Evolutionary conservation across 2,113 vertebrate genomes (phyloP), one percentile per base, ranked within the genome.

Genomic region (Columba livia): DNA sequence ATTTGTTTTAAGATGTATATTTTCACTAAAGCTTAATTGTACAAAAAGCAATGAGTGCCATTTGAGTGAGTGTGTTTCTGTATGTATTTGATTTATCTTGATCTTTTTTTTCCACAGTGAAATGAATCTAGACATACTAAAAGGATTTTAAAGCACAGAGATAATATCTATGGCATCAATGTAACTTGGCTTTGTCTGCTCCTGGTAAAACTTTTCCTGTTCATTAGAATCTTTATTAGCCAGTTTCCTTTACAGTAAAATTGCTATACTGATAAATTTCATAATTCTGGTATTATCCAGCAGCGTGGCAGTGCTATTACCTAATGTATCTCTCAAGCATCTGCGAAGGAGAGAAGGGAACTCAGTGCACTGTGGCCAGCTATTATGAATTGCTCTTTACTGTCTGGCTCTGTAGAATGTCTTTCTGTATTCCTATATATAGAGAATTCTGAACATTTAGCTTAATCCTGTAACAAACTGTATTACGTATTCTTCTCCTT

Each of bases 1-100:
- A 98, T 98, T 98, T 98, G 97, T 98, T 98, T 99, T 98, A 98
- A 99, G 99, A 99, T 99, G 98, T 99, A 99, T 99, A 98, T 98
- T 99, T 99, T 98, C 98, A 98, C 98, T 98, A 98, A 98, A 98
- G 98, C 98, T 98, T 98, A 98, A 98, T 97, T 98, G 98, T 98
- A 98, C 98, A 98, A 98, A 98, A 98, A 98, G 98, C 98, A 98
- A 97, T 98, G 97, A 98, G 98, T 98, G 98, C 98, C 95, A 98
- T 98, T 98, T 98, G 97, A 98, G 98, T 97, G 97, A 98, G 98
- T 98, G 98, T 98, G 96, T 97, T 94, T 97, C 89, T 95, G 78
- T 96, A 93, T 89, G 90, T 67, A 86, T 96, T 93, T 97, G 93
- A 56, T 93, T 96, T 96, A 36, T 69, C 77, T 80, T 94, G 47